Evolutionary conservation across 2,113 vertebrate genomes (phyloP), one percentile per base, ranked within the genome.

Genomic region (Ptychochromis oligacanthus): DNA sequence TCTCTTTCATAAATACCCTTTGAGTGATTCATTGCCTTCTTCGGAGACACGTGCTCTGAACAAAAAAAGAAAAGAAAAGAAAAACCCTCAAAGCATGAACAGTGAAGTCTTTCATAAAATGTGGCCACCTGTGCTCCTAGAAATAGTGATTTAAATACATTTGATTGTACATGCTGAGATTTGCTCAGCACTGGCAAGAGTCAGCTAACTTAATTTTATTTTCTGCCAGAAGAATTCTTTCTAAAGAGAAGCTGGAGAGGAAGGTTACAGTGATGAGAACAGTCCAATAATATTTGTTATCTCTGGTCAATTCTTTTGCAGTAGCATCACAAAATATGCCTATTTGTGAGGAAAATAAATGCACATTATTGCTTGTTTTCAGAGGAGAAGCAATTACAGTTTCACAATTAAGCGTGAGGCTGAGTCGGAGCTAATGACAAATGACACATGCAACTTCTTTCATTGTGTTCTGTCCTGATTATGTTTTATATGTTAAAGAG

Each of bases 21-120:
- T 84, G 54, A 89, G 36, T 90, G 81, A 94, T 88, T 91, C 70
- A 92, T 77, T 28, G 82, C 46, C 62, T 93, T 91, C 77, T 57
- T 17, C 64, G 49, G 81, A 89, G 75, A 65, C 22, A 79, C 8
- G 6, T 57, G n/a, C 20, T 57, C 22, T 3, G 26, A 11, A 13
- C 80, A 78, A 61, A 34, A 2, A 14, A 12, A 34, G 28, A 72
- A 49, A 72, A 72, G 0, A 72, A 54, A 52, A 72, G 2, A 9
- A 14, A 54, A 54, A 34, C 20, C 26, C 26, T 34, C 0, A 28
- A 77, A 75, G 34, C 22, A 59, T 40, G 34, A 76, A 60, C 13
- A 12, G 34, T 17, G 28, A 15, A 36, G 49, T 55, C 10, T 67
- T 62, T 60, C 40, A 17, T 75, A 5, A 62, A 52, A 28, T 54